phyloP scores from a whole-genome alignment of 2,113 vertebrate species.

The Talpa occidentalis region DNA sequence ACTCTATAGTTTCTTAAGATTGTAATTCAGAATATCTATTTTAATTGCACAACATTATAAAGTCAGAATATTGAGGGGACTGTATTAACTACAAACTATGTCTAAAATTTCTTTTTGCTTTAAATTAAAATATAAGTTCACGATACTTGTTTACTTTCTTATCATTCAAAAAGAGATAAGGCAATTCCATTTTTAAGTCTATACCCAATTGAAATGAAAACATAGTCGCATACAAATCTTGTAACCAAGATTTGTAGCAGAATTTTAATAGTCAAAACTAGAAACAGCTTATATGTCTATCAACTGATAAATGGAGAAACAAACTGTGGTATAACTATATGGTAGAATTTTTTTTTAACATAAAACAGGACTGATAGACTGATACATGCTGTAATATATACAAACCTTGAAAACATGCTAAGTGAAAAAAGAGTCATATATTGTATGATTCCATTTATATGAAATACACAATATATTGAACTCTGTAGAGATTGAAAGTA shows the following conservation, averaged over 20 bases:
- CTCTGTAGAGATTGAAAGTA: neutral
- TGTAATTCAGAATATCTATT: neutral
- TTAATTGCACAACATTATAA: neutral
- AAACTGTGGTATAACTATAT: neutral
- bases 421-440: neutral
- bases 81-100: neutral
- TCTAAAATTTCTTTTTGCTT: neutral
- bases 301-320: neutral
- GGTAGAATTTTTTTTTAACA: neutral
- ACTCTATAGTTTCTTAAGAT: neutral
- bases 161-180: neutral
- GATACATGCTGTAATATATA: neutral
- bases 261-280: neutral
- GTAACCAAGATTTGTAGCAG: neutral
- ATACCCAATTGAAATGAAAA: neutral
- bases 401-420: neutral
- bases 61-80: neutral
- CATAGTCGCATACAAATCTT: neutral
- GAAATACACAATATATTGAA: neutral
- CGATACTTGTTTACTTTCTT: neutral
- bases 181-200: neutral
- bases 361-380: neutral
- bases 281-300: neutral
- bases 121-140: neutral
- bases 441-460: neutral